Evolutionary conservation across 2,797 vertebrate species (phyloP).

Genomic region (Tiaroga cobitis): DNA sequence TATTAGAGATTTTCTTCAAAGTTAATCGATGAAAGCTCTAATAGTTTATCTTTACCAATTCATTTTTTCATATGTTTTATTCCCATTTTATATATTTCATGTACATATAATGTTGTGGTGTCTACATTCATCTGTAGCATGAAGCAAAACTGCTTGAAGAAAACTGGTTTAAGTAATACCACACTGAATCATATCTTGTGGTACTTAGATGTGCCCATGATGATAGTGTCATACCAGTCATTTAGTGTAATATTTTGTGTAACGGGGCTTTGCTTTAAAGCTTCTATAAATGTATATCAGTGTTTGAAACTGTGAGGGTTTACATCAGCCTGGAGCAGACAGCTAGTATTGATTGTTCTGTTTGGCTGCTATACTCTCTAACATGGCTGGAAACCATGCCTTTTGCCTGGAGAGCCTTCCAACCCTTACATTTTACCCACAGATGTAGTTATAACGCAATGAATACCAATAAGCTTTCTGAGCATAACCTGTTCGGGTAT

Average conservation of each 20-base stretch:
- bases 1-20: neutral
- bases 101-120: neutral
- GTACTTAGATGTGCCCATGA: neutral
- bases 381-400: slow-evolving; percentile 16
- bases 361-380: slow-evolving; percentile 29
- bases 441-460: slow-evolving; percentile 1
- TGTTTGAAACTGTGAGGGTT: slow-evolving; percentile 27
- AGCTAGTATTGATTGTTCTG: slow-evolving; percentile 44
- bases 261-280: slow-evolving; percentile 33
- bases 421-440: slow-evolving; percentile 12
- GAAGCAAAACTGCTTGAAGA: neutral
- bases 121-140: neutral
- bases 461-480: slow-evolving; percentile 36
- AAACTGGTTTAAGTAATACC: neutral
- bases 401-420: neutral
- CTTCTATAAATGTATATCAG: slow-evolving; percentile 7
- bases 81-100: neutral
- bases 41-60: neutral
- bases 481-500: slow-evolving; percentile 5
- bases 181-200: slow-evolving; percentile 11
- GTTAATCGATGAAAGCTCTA: neutral
- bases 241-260: slow-evolving; percentile 40
- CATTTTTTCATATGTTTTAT: neutral
- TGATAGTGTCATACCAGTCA: slow-evolving; percentile 30
- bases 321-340: slow-evolving; percentile 39